phyloP scores from a whole-genome alignment of 2,113 vertebrate genomes.

The Protobothrops flavoviridis region DNA sequence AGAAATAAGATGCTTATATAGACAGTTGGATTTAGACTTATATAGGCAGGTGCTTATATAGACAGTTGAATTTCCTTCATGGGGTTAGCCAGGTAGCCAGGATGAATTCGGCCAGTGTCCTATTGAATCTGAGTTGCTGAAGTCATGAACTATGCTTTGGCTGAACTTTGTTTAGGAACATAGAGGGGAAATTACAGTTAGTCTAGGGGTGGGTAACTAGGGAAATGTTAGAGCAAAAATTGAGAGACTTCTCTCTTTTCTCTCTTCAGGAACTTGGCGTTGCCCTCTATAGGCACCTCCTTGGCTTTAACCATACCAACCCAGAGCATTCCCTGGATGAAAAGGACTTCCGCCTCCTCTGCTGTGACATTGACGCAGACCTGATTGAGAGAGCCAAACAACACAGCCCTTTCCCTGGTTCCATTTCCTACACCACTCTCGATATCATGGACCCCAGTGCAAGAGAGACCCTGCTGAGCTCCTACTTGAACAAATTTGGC shows the following conservation, averaged over 20 bases:
- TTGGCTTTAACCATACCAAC: conserved; percentile 41
- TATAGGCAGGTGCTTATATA: not conserved
- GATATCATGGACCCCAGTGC: conserved; percentile 77
- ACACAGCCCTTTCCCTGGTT: conserved; percentile 77
- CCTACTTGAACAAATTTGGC: conserved; percentile 73
- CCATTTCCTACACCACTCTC: conserved; percentile 78
- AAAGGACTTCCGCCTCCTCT: conserved; percentile 76
- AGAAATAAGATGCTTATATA: not conserved
- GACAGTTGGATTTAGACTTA: not conserved
- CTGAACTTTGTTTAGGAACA: not conserved
- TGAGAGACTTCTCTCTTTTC: conserved; percentile 22
- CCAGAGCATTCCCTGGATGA: conserved; percentile 12
- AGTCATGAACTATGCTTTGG: not conserved
- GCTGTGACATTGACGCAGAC: conserved; percentile 85
- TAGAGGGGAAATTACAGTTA: not conserved
- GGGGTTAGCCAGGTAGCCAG: not conserved
- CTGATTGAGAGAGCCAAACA: conserved; percentile 79
- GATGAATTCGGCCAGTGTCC: not conserved
- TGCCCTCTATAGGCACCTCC: conserved; percentile 85
- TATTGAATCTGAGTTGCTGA: not conserved
- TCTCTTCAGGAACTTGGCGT: conserved; percentile 84
- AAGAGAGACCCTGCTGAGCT: conserved; percentile 62
- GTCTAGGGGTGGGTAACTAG: not conserved
- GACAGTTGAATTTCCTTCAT: not conserved
- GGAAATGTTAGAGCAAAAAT: accelerated